phyloP scores from a whole-genome alignment of 2,888 invertebrate species.

The Pollenia angustigena region DNA sequence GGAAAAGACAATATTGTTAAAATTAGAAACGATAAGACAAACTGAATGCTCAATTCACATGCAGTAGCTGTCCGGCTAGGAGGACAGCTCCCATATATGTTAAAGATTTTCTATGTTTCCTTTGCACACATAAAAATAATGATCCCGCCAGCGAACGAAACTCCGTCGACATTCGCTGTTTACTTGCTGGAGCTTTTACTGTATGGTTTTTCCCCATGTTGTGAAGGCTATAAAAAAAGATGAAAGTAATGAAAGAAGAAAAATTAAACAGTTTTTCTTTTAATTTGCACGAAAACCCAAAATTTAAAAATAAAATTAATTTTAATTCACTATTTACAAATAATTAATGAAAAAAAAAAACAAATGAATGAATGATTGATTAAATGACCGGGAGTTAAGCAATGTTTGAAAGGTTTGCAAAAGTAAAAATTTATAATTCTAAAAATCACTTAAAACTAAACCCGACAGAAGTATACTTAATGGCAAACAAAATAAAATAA shows the following conservation, averaged over 20 bases:
- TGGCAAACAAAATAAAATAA: slow-evolving; percentile 1
- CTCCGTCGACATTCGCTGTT: too few species aligned
- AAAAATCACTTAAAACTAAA: slow-evolving; percentile 35
- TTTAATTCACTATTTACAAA: slow-evolving; percentile 28
- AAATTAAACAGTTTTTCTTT: slow-evolving; percentile 48
- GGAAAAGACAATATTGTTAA: too few species aligned
- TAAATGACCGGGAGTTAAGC: slow-evolving; percentile 51
- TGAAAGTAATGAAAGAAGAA: not conserved
- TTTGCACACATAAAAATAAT: too few species aligned
- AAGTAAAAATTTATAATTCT: slow-evolving; percentile 25
- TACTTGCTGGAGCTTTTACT: too few species aligned
- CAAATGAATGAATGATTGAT: not conserved
- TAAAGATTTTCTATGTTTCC: too few species aligned
- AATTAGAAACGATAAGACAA: too few species aligned
- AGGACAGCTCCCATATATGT: too few species aligned
- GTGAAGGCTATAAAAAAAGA: too few species aligned
- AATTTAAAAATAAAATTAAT: not conserved
- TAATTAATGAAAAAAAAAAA: not conserved
- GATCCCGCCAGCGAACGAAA: too few species aligned
- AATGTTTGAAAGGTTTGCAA: slow-evolving; percentile 59
- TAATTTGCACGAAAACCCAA: slow-evolving; percentile 42
- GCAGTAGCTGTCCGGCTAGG: too few species aligned
- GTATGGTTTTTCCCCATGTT: too few species aligned
- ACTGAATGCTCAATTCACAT: too few species aligned
- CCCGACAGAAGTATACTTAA: slow-evolving; percentile 44